Percentiles rank a stretch among this genome's conserved stretches.
Conservation (phyloP, 2,797 vertebrate species). For the Heterohyrax brucei region DNA sequence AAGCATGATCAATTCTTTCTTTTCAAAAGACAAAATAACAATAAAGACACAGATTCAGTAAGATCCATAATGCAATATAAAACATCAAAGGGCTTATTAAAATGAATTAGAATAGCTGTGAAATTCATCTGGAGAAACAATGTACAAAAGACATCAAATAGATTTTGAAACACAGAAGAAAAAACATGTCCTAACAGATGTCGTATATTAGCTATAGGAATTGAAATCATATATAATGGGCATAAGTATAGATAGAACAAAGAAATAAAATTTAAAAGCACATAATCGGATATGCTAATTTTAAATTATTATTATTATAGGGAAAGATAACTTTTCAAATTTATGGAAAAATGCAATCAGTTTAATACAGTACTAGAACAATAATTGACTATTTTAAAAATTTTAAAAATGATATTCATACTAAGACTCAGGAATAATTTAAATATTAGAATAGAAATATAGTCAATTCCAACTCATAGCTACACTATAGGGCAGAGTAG, state of each 20-base stretch:
- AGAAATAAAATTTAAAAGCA: not conserved
- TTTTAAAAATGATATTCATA: not conserved
- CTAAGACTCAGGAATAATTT: not conserved
- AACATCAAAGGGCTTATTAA: not conserved
- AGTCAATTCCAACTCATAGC: no score
- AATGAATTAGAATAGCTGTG: not conserved
- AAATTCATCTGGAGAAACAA: not conserved
- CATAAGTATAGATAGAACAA: not conserved
- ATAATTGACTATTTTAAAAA: slow-evolving; percentile 6
- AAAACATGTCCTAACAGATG: not conserved
- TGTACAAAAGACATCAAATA: not conserved
- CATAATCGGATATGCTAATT: not conserved
- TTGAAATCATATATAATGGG: not conserved
- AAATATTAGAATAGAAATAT: not conserved
- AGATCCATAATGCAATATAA: not conserved
- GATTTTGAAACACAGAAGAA: not conserved
- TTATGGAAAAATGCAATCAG: not conserved
- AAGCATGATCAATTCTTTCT: not conserved
- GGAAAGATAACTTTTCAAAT: not conserved
- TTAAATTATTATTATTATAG: slow-evolving; percentile 6
- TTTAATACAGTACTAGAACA: not conserved
- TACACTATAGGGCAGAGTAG: no score
- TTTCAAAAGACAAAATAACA: not conserved
- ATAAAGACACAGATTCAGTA: slow-evolving; percentile 15
- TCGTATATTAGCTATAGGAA: not conserved